Conservation (phyloP, 1,140 invertebrate genomes). For the Nephila pilipes region DNA sequence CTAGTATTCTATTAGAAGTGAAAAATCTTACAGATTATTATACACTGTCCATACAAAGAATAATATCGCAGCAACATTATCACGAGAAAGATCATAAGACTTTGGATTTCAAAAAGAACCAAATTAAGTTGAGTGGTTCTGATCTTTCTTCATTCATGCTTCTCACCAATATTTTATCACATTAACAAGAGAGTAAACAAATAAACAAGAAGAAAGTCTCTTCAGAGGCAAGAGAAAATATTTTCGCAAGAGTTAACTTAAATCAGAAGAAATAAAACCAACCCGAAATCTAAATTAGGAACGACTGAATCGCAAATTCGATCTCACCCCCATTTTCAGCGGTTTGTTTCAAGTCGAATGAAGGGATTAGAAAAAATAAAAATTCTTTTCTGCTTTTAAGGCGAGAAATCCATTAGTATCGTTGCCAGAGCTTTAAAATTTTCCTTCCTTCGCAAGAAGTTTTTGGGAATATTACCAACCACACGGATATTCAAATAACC, state of each 20-base stretch:
- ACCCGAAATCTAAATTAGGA: not conserved
- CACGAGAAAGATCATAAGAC: not conserved
- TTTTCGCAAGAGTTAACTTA: not conserved
- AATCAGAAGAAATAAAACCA: not conserved
- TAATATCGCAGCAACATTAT: not conserved
- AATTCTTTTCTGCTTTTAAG: slow-evolving; percentile 11
- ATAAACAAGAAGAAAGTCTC: not conserved
- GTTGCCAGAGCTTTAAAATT: not conserved
- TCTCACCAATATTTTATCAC: not conserved
- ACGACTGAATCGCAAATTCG: slow-evolving; percentile 7
- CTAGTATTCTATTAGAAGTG: too few species aligned
- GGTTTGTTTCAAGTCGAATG: slow-evolving; percentile 22
- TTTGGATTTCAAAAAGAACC: not conserved
- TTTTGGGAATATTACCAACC: not conserved
- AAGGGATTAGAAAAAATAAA: not conserved
- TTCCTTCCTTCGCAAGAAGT: not conserved
- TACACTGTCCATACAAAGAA: not conserved
- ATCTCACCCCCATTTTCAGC: not conserved
- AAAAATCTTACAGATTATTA: too few species aligned
- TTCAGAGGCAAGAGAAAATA: not conserved
- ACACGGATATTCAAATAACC: not conserved
- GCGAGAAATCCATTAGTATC: not conserved
- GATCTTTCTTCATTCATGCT: not conserved
- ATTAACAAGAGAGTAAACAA: not conserved
- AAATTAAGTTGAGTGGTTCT: not conserved